Base-by-base conservation (phyloP, 2,888 invertebrate genomes). In the Ophion obscuratus region DNA sequence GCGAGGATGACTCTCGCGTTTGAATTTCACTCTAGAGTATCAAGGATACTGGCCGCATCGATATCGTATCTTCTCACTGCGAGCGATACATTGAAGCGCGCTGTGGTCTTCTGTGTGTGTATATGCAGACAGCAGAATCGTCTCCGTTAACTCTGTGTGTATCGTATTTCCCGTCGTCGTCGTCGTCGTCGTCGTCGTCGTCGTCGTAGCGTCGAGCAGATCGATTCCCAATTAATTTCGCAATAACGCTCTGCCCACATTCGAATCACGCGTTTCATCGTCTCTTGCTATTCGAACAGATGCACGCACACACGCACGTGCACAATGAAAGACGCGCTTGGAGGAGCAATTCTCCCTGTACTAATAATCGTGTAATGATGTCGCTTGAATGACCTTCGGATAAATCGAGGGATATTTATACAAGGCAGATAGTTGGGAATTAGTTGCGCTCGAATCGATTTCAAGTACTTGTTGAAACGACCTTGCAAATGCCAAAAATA, bases 211-310 rank as follows among this genome's bases (percentile, higher is more conserved):
- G 57, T 71, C 6, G 75, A 85, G 75, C 79, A 79, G 82, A 85
- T 82, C 82, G 79, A 85, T 85, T 85, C 79, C 79, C 85, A 85
- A 85, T 85, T 85, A 85, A 85, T 82, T 82, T 85, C 67, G 79
- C 82, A 79, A 85, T 85, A 85, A 85, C 75, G 78, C 75, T 31
- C 64, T 75, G 31, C 78, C 78, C 79, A 71, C 71, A 53, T 71
- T 36, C 31, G 27, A 47, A 44, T 61, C 10, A 9, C 68, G 61
- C 70, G 27, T 27, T 44, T 10, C 68, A 27, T 9, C 78, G 24
- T 61, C 61, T 6, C 24, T 57, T 3, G 2, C 61, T 40, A n/a
- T n/a, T 53, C 6, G 53, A 53, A 53, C 17, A 53, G 10, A 53
- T 10, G 53, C 17, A 53, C 17, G 17, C 53, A 53, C 31, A 4